A percentile compares a stretch with the other conserved stretches of the same genome.
These are phyloP conservation scores for Clamator glandarius DNA, from an alignment of 2,797 vertebrate genomes.

Conservation along the genomic window DNA sequence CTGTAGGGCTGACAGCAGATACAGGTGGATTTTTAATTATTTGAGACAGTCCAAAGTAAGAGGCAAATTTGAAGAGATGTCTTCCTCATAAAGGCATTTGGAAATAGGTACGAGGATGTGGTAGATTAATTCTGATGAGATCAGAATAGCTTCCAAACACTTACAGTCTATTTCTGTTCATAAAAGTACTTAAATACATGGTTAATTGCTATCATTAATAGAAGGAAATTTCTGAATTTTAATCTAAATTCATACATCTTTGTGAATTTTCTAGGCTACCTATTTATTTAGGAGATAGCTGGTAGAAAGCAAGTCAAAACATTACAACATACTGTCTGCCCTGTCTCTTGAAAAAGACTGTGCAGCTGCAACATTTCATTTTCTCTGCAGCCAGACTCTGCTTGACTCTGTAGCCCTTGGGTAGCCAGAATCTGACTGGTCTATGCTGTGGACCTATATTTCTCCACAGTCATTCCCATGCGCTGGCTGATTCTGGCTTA, in stretches of 20 bases:
- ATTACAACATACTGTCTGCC: not conserved
- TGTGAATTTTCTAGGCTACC: not conserved
- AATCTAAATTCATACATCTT: not conserved
- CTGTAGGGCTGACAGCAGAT: not conserved
- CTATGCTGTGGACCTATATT: not conserved
- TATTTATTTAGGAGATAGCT: not conserved
- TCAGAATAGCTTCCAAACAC: not conserved
- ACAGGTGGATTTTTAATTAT: not conserved
- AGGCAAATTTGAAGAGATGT: not conserved
- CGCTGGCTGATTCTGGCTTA: not conserved
- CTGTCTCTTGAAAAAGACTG: not conserved
- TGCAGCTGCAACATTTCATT: not conserved
- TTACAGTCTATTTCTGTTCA: not conserved
- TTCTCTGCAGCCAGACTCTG: not conserved
- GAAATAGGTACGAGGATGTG: rapidly evolving
- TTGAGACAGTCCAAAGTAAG: not conserved
- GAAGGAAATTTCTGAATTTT: not conserved
- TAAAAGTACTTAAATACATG: not conserved
- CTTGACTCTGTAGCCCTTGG: rapidly evolving
- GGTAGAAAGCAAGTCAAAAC: not conserved
- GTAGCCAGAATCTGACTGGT: not conserved
- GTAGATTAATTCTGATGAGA: not conserved
- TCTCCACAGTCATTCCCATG: not conserved
- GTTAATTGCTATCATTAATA: not conserved
- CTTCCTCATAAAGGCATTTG: not conserved